Base-by-base conservation (phyloP, 2,113 vertebrate genomes). In the Bucco capensis region DNA sequence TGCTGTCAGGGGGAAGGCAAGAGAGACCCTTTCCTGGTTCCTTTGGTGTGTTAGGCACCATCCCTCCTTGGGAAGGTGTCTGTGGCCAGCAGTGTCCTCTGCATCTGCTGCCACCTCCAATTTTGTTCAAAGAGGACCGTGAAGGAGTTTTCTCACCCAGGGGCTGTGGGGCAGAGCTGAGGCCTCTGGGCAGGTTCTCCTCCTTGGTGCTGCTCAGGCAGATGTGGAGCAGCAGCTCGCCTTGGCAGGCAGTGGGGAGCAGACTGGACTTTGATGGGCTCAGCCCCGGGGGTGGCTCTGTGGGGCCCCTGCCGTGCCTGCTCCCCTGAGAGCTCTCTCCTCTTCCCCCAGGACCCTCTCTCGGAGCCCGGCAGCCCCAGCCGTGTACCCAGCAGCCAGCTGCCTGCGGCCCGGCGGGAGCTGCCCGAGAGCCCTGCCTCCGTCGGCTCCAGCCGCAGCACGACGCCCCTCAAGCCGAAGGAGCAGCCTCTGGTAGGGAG, bases 321-420 rank as follows among this genome's bases (percentile, higher is more conserved):
- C 25, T 71, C 28, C 40, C 7, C 15, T 9, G 50, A 54, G 46
- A 18, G 15, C 56, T 66, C 64, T 66, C 17, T 10, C 7, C n/a
- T 81, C 1, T 62, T 24, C n/a, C 31, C 6, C 0, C 86, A 99
- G 98, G 98, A 98, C 61, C 98, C 98, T 0, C 95, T 97, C 54
- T 99, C 98, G 8, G 98, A 98, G 35, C 94, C 96, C 0, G 84
- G 97, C 84, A 99, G 98, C 93, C 98, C 98, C 0, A 44, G 94
- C 12, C 91, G 42, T 31, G 95, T 97, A 1, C 97, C 98, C 9
- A 93, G 97, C 15, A 97, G 95, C 21, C 98, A 97, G 37, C 94
- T 94, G 2, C 96, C 96, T 0, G 89, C 97, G 1, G 33, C 97
- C 30, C 93, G 84, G 44, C 98, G 94, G 92, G 98, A 99, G 85